Percentiles rank a stretch among this genome's conserved stretches.
These are phyloP conservation scores for Liparis tanakae DNA, from an alignment of 2,797 vertebrate genomes.

Conservation along the genomic window DNA sequence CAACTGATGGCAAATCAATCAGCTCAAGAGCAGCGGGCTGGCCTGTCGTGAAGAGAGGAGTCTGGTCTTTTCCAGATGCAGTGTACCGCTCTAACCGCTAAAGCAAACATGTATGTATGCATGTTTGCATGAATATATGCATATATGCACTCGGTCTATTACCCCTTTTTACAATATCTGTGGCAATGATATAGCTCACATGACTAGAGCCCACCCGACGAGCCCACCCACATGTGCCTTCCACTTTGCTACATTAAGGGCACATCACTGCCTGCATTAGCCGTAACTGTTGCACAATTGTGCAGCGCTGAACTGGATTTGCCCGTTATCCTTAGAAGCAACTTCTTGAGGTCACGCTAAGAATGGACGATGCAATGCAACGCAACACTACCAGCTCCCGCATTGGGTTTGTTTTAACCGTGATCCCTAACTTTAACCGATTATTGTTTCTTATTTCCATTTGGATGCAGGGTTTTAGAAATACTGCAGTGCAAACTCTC, in stretches of 20 bases:
- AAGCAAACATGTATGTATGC: not conserved
- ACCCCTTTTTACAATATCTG: not conserved
- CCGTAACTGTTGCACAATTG: not conserved
- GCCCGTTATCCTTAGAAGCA: not conserved
- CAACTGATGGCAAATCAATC: constrained; percentile 83
- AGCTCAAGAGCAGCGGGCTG: constrained; percentile 76
- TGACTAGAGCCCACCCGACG: not conserved
- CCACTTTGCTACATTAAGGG: not conserved
- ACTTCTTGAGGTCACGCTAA: not conserved
- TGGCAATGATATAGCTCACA: not conserved
- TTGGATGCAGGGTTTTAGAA: not conserved
- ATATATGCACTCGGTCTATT: not conserved
- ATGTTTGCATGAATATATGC: not conserved
- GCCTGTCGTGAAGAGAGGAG: constrained; percentile 47
- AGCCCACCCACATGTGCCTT: not conserved
- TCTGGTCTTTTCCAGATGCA: constrained; percentile 53
- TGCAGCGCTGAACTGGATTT: not conserved
- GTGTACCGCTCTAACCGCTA: constrained; percentile 24
- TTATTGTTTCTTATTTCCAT: not conserved
- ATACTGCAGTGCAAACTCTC: not conserved
- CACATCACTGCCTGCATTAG: not conserved
- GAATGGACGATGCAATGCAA: not conserved
- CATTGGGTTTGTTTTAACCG: not conserved
- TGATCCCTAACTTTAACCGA: not conserved
- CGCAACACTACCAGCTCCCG: too few species aligned